Percentiles rank a stretch among this genome's conserved stretches.
Conservation (phyloP, 2,888 invertebrate species). For the Dione juno region DNA sequence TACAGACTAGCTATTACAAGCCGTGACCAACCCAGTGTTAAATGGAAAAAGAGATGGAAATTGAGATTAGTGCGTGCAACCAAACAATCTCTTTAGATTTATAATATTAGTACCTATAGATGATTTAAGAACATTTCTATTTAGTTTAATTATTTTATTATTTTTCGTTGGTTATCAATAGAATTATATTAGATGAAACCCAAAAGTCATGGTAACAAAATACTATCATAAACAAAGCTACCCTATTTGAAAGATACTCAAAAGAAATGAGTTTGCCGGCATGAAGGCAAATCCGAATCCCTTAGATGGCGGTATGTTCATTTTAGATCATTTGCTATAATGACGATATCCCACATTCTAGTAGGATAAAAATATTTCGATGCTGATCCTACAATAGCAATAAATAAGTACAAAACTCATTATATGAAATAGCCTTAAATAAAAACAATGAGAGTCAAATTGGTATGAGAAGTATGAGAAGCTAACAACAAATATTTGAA, state of each 20-base stretch:
- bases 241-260: slow-evolving; percentile 32
- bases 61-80: too few species aligned
- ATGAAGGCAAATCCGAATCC: slow-evolving; percentile 19
- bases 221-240: slow-evolving; percentile 26
- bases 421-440: background rate
- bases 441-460: background rate
- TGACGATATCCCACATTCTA: slow-evolving; percentile 16
- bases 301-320: slow-evolving; percentile 6
- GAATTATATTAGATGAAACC: slow-evolving; percentile 3
- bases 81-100: too few species aligned
- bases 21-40: too few species aligned
- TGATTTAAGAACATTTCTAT: background rate
- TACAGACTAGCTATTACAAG: too few species aligned
- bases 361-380: slow-evolving; percentile 5
- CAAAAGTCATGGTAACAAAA: slow-evolving; percentile 15
- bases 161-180: background rate
- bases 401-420: background rate
- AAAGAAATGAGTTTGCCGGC: slow-evolving; percentile 32
- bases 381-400: slow-evolving; percentile 2
- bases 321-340: slow-evolving; percentile 17
- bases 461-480: too few species aligned
- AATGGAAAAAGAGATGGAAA: too few species aligned
- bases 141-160: background rate
- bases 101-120: too few species aligned
- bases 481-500: too few species aligned